phyloP scores from a whole-genome alignment of 2,797 vertebrate genomes.

The Phrynocephalus vlangalii region DNA sequence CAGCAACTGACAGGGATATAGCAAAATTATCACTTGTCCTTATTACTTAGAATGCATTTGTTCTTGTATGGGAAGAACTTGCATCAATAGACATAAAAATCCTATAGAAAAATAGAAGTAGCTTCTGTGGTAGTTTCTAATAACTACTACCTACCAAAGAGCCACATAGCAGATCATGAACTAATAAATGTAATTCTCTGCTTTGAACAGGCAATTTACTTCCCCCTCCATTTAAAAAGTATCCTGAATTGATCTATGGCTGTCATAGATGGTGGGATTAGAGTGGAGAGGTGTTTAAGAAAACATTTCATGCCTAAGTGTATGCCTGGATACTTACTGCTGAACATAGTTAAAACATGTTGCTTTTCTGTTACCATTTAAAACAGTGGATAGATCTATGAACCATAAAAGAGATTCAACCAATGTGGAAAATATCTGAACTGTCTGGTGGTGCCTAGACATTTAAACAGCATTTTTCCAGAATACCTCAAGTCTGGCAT shows the following conservation, averaged over 20 bases:
- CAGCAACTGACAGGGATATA: neutral
- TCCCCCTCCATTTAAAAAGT: neutral
- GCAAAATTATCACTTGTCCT: neutral
- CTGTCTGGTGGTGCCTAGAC: neutral
- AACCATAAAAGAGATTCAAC: neutral
- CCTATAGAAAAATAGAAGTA: neutral
- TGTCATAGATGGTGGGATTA: neutral
- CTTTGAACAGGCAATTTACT: neutral
- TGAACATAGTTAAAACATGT: neutral
- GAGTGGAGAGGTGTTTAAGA: neutral
- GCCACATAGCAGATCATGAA: neutral
- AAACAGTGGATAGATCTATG: neutral
- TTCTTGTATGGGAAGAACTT: neutral
- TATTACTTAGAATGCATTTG: neutral
- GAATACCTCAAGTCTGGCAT: neutral
- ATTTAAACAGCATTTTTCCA: neutral
- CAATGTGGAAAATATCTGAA: conserved; percentile 8
- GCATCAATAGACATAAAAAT: neutral
- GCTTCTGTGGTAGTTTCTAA: conserved; percentile 1
- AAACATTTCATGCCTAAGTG: neutral
- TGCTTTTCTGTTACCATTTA: neutral
- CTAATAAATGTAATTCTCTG: neutral
- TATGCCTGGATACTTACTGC: neutral
- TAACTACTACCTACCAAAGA: neutral
- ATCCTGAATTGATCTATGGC: neutral